These are phyloP conservation scores for Intellagama lesueurii DNA, from an alignment of 2,797 vertebrate species.

Conservation along the genomic window DNA sequence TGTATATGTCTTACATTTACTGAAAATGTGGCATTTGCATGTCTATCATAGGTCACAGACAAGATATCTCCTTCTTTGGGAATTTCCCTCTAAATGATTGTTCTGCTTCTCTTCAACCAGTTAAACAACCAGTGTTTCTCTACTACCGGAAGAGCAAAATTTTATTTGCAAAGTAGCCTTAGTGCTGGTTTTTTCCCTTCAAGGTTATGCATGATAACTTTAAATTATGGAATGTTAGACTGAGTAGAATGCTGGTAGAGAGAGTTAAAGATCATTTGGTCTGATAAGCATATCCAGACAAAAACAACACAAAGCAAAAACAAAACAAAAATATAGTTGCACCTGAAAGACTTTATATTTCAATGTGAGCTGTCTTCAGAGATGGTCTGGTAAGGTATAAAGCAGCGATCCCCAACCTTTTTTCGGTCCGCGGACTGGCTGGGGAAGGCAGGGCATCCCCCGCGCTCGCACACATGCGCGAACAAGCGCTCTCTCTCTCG, in stretches of 20 bases:
- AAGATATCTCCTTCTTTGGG: not conserved
- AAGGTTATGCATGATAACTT: not conserved
- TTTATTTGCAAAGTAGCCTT: not conserved
- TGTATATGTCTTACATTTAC: not conserved
- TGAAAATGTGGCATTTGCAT: conserved; percentile 4
- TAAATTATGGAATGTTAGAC: not conserved
- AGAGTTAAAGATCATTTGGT: not conserved
- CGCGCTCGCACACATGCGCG: no score
- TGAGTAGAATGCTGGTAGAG: not conserved
- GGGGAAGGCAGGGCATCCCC: no score
- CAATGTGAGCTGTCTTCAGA: no score
- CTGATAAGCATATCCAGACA: no score
- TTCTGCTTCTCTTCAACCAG: not conserved
- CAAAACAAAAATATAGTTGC: no score
- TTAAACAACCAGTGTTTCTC: not conserved
- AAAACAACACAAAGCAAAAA: no score
- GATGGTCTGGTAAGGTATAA: not conserved
- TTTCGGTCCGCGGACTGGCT: no score
- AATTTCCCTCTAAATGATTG: not conserved
- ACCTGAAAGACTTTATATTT: no score
- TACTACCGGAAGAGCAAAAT: not conserved
- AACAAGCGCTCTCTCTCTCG: no score
- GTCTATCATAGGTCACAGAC: not conserved
- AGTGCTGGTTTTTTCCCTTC: not conserved
- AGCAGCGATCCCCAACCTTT: no score